phyloP scores from a whole-genome alignment of 92 coral and sea anemone species.

The Epizoanthus rinbou region DNA sequence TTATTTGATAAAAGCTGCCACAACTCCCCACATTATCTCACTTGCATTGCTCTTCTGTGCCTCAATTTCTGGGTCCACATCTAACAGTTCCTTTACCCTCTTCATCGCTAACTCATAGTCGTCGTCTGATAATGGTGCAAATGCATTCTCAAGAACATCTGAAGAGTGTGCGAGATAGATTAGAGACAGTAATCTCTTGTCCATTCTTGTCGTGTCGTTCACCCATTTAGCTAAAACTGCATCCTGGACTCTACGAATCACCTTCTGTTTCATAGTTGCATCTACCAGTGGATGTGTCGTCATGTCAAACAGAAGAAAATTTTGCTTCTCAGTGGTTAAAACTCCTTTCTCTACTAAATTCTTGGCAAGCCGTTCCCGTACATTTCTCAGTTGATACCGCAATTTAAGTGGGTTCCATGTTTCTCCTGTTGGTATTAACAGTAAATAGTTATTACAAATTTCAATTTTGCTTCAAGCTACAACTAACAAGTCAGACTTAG shows the following conservation, averaged over 20 bases:
- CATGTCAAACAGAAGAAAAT: constrained; percentile 96
- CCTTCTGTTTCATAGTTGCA: constrained; percentile 81
- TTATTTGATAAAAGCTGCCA: constrained; percentile 95
- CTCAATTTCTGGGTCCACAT: constrained; percentile 93
- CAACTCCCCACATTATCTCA: constrained; percentile 98
- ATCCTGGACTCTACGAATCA: constrained; percentile 92
- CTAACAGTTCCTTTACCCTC: constrained; percentile 93
- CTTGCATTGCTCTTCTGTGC: constrained; percentile 80
- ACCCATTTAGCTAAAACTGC: constrained; percentile 95
- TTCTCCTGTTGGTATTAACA: constrained; percentile 70
- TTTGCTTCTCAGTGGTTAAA: constrained; percentile 98
- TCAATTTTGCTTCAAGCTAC: no score
- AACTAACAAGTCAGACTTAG: no score
- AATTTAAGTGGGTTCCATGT: constrained; percentile 98
- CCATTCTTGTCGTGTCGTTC: constrained; percentile 92
- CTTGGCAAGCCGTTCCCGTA: constrained; percentile 97
- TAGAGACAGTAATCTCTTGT: constrained; percentile 78
- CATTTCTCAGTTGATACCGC: constrained; percentile 95
- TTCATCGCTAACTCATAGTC: constrained; percentile 99
- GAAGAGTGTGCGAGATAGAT: constrained; percentile 98
- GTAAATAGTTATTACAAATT: no score
- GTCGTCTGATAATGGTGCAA: constrained; percentile 94
- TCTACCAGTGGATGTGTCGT: constrained; percentile 98
- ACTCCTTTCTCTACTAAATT: constrained; percentile 99
- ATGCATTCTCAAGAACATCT: constrained; percentile 97